phyloP scores from a whole-genome alignment of 2,113 vertebrate species.

The Anhinga anhinga region DNA sequence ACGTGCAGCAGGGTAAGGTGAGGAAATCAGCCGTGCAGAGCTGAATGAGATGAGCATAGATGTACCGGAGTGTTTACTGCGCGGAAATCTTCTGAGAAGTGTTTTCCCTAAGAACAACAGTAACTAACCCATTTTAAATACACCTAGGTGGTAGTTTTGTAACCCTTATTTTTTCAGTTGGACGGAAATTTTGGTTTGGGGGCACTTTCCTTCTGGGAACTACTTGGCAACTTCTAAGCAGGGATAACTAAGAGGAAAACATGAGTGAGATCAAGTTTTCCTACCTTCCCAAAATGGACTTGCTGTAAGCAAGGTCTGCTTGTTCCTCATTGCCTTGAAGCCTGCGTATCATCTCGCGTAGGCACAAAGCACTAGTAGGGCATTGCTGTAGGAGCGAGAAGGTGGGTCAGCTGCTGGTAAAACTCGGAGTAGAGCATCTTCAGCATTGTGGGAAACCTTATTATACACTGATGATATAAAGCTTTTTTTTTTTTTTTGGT shows the following conservation, averaged over 20 bases:
- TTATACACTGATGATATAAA: not conserved
- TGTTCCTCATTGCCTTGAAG: not conserved
- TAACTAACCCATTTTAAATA: not conserved
- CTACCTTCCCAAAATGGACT: not conserved
- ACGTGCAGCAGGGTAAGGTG: not conserved
- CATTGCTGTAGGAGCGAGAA: not conserved
- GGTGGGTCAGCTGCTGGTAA: not conserved
- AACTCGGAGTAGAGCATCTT: not conserved
- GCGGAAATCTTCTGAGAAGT: not conserved
- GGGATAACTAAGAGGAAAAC: not conserved
- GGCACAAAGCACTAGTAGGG: not conserved
- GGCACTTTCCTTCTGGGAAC: not conserved
- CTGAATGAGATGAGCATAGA: not conserved
- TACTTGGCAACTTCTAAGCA: not conserved
- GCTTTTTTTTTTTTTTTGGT: not conserved
- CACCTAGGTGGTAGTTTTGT: not conserved
- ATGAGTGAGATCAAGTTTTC: not conserved
- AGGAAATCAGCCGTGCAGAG: not conserved
- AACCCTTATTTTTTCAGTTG: not conserved
- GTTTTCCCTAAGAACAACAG: not conserved
- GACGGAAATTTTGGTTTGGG: not conserved
- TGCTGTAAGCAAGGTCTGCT: not conserved
- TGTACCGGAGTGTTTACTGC: not conserved
- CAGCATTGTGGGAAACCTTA: not conserved
- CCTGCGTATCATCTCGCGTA: accelerated